A percentile compares a stretch with the other conserved stretches of the same genome.
These are phyloP conservation scores for Apotomis betuletana DNA, from an alignment of 2,888 invertebrate genomes.

Conservation along the genomic window DNA sequence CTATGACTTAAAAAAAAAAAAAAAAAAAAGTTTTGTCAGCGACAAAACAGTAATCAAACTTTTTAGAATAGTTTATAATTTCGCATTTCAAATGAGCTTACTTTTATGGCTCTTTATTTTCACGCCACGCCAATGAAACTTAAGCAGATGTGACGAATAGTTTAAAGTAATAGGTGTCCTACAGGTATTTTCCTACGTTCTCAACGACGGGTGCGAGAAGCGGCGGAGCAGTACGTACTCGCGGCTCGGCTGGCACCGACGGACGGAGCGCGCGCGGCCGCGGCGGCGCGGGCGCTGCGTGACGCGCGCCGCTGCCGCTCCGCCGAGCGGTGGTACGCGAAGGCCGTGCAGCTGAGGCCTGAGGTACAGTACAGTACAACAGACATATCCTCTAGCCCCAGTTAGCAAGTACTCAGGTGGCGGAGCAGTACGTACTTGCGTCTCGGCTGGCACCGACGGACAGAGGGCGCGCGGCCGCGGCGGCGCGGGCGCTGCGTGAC, in stretches of 20 bases:
- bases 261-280: slow-evolving; percentile 93
- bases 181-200: slow-evolving; percentile 94
- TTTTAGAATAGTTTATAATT: too few relatives aligned
- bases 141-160: too few relatives aligned
- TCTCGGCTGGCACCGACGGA: slow-evolving; percentile 91
- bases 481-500: slow-evolving; percentile 93
- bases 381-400: slow-evolving; percentile 83
- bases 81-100: too few relatives aligned
- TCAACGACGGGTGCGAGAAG: slow-evolving; percentile 90
- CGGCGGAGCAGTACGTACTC: slow-evolving; percentile 90
- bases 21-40: too few relatives aligned
- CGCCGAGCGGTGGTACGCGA: slow-evolving; percentile 94
- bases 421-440: slow-evolving; percentile 90
- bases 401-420: slow-evolving; percentile 90
- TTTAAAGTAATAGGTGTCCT: slow-evolving; percentile 44
- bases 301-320: slow-evolving; percentile 91
- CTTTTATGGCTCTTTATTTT: too few relatives aligned
- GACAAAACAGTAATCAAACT: too few relatives aligned
- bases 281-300: slow-evolving; percentile 94
- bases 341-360: slow-evolving; percentile 87
- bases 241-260: slow-evolving; percentile 91
- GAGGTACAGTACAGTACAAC: slow-evolving; percentile 66
- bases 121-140: too few relatives aligned
- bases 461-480: slow-evolving; percentile 93
- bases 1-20: too few relatives aligned